These are phyloP conservation scores for Lycodopsis pacificus DNA, from an alignment of 2,797 vertebrate species.

Conservation along the genomic window DNA sequence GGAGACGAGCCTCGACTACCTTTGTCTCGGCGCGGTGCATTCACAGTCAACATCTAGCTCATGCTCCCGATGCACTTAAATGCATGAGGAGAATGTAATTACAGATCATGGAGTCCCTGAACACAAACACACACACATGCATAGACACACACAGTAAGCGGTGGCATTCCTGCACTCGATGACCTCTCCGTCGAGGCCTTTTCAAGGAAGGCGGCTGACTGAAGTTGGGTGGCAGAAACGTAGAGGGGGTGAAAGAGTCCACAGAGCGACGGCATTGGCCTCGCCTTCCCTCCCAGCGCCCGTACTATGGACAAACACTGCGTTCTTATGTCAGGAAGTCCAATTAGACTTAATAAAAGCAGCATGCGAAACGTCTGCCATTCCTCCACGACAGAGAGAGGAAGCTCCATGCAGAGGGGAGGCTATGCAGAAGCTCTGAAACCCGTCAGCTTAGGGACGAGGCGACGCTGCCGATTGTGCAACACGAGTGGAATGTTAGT, in stretches of 20 bases:
- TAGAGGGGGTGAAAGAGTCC: slow-evolving; percentile 43
- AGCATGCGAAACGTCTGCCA: slow-evolving; percentile 59
- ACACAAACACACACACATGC: slow-evolving; percentile 34
- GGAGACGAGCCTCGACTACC: slow-evolving; percentile 27
- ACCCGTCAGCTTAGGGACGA: slow-evolving; percentile 5
- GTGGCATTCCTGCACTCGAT: slow-evolving; percentile 71
- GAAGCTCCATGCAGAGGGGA: slow-evolving; percentile 25
- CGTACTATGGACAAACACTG: slow-evolving; percentile 60
- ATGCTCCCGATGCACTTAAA: slow-evolving; percentile 43
- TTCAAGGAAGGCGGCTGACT: slow-evolving; percentile 47
- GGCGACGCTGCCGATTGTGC: slow-evolving; percentile 18
- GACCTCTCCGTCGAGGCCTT: slow-evolving; percentile 66
- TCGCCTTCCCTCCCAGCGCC: slow-evolving; percentile 29
- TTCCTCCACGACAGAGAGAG: slow-evolving; percentile 30
- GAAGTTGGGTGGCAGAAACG: slow-evolving; percentile 46
- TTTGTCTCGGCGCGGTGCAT: slow-evolving; percentile 52
- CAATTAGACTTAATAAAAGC: slow-evolving; percentile 73
- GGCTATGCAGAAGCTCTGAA: slow-evolving; percentile 3
- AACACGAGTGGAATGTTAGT: slow-evolving; percentile 54
- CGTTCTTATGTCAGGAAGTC: slow-evolving; percentile 68
- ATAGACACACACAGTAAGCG: slow-evolving; percentile 39
- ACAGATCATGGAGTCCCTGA: slow-evolving; percentile 41
- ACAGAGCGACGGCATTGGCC: slow-evolving; percentile 40
- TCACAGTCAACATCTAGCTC: slow-evolving; percentile 52
- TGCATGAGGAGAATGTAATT: slow-evolving; percentile 73